phyloP scores from a whole-genome alignment of 2,113 vertebrate species.

The Campylomormyrus tamandua region DNA sequence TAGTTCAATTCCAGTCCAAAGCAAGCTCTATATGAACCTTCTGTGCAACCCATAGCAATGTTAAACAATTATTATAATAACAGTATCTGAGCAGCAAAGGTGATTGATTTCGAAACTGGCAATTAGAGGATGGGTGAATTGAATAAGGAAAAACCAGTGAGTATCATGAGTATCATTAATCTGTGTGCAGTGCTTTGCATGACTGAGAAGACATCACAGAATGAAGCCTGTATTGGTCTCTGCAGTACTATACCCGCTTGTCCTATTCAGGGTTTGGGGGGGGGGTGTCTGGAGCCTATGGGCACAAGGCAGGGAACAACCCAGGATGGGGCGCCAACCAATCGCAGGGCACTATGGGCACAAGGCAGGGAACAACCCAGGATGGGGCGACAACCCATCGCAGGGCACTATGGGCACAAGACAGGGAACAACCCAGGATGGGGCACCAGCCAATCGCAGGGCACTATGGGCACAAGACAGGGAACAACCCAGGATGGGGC shows the following conservation, averaged over 20 bases:
- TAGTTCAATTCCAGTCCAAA: neutral
- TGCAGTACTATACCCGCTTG: neutral
- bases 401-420: neutral
- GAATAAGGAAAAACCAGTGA: constrained; percentile 8
- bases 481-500: no score
- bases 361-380: no score
- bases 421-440: no score
- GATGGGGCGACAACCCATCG: no score
- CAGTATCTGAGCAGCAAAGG: neutral
- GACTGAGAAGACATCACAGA: constrained; percentile 12
- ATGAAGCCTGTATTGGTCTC: neutral
- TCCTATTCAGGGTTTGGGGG: neutral
- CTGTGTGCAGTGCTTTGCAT: neutral
- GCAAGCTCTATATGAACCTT: neutral
- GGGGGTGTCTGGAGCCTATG: neutral
- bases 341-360: no score
- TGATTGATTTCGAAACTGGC: neutral
- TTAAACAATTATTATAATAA: neutral
- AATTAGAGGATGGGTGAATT: neutral
- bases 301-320: no score
- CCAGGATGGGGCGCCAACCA: no score
- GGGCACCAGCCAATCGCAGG: no score
- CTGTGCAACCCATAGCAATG: neutral
- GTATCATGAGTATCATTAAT: constrained; percentile 18
- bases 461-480: neutral